Evolutionary conservation across 2,888 invertebrate genomes (phyloP), one percentile per base, ranked within the genome.

Genomic region (Cheilosia pagana): DNA sequence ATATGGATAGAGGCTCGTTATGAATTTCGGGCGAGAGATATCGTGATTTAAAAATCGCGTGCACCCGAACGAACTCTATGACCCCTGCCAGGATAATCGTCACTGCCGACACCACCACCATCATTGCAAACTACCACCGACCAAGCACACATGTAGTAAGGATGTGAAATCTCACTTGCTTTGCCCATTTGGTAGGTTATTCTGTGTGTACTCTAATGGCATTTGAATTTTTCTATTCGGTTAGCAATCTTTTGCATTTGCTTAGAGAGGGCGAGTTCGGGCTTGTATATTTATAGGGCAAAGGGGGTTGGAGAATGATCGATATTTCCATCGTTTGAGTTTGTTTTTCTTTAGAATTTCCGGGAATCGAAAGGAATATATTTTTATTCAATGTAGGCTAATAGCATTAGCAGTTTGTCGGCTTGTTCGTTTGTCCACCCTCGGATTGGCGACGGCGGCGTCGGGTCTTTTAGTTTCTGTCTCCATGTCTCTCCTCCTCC

Each of bases 41-140:
- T 85, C 83, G 74, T 85, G 83, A 85, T 85, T 85, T 85, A 63
- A 85, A 83, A 85, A 85, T 85, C 79, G 83, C 79, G 79, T 85
- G 75, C 70, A 85, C 35, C 74, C 67, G 21, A 78, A 72, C 67
- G 72, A 82, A 78, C 78, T 28, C 72, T 57, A 21, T 78, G 82
- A 78, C 72, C 78, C 72, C 77, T 82, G 82, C 35, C 21, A 60
- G 39, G 65, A 71, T 60, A 68, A 67, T 41, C 50, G 57, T 50
- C 23, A 41, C 39, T 19, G 31, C 53, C 45, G 48, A 43, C 45
- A 41, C 59, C 60, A 41, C 59, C 60, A 52, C 21, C 59, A 19
- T 25, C 21, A 23, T 31, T 21, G 3, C 28, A 63, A 63, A 70
- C 52, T 59, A 62, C 63, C 70, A 59, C 70, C 62, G 12, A 14